Conservation (phyloP, 2,888 invertebrate genomes). For the Dinocampus coccinellae region DNA sequence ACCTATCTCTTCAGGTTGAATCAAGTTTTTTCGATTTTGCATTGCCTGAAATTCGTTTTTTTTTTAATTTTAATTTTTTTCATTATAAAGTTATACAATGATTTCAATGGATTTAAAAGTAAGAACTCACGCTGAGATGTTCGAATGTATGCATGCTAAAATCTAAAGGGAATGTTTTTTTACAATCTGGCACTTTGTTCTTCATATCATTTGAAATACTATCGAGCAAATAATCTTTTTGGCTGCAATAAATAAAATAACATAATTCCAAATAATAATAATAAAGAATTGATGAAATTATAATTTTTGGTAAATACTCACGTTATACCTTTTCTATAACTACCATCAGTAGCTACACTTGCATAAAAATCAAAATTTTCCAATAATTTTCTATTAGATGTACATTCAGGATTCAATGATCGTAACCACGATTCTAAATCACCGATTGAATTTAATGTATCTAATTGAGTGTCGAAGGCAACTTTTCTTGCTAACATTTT, state of each 20-base stretch:
- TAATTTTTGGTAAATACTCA: conserved; percentile 42
- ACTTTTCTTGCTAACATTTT: conserved; percentile 76
- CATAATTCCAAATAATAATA: not conserved
- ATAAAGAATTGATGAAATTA: not conserved
- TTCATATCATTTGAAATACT: conserved; percentile 62
- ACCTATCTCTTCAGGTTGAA: conserved; percentile 71
- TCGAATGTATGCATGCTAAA: conserved; percentile 77
- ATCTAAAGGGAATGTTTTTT: conserved; percentile 73
- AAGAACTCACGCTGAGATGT: conserved; percentile 71
- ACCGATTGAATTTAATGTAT: conserved; percentile 73
- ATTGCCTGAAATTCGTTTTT: conserved; percentile 67
- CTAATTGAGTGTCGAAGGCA: conserved; percentile 75
- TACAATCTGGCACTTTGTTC: conserved; percentile 74
- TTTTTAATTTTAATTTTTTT: not conserved
- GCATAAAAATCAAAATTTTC: conserved; percentile 78
- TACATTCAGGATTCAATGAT: conserved; percentile 76
- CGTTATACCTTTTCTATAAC: conserved; percentile 70
- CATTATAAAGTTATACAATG: not conserved
- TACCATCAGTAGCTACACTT: conserved; percentile 74
- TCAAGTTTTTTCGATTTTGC: conserved; percentile 71
- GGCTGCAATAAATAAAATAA: conserved; percentile 37
- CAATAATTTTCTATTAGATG: conserved; percentile 74
- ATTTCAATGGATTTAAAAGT: not conserved
- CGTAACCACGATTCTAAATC: conserved; percentile 75
- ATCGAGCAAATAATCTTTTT: conserved; percentile 56